A percentile compares a stretch with the other conserved stretches of the same genome.
Conservation (phyloP, 30 jellyfish, hydroid and myxozoan genomes). For the Hydra vulgaris region DNA sequence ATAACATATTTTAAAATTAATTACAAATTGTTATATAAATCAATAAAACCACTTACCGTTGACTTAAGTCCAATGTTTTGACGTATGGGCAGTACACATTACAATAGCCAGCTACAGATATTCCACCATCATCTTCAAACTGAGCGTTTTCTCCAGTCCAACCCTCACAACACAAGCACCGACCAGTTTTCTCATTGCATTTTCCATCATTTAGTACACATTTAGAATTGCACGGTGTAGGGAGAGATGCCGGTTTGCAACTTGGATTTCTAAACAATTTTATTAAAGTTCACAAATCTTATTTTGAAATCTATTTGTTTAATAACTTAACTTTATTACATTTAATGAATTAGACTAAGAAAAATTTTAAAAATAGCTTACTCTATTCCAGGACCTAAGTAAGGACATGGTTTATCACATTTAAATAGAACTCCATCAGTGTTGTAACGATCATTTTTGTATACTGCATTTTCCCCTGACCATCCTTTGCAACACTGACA, state of each 20-base stretch:
- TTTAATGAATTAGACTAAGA: no score
- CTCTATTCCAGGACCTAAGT: not conserved
- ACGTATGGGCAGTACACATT: no score
- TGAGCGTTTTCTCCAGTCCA: slow-evolving; percentile 28
- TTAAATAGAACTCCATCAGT: not conserved
- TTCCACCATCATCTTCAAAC: slow-evolving; percentile 2
- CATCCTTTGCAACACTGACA: slow-evolving; percentile 3
- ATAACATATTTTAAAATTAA: no score
- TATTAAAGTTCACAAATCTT: no score
- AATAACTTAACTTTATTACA: no score
- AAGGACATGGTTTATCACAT: not conserved
- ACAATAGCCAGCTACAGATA: slow-evolving; percentile 10
- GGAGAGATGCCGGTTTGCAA: not conserved
- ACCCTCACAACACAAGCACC: slow-evolving; percentile 25
- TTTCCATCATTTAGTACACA: slow-evolving; percentile 12
- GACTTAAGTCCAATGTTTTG: no score
- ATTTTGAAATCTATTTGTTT: no score
- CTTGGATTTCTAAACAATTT: slow-evolving; percentile 19
- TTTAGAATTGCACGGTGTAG: slow-evolving; percentile 17
- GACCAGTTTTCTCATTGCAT: slow-evolving; percentile 18
- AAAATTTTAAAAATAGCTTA: not conserved
- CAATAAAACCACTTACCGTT: no score
- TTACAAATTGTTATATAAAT: no score
- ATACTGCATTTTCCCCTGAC: not conserved
- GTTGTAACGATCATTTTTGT: not conserved